Evolutionary conservation across 1,140 invertebrate species (phyloP).

Genomic region (Cydia strobilella): DNA sequence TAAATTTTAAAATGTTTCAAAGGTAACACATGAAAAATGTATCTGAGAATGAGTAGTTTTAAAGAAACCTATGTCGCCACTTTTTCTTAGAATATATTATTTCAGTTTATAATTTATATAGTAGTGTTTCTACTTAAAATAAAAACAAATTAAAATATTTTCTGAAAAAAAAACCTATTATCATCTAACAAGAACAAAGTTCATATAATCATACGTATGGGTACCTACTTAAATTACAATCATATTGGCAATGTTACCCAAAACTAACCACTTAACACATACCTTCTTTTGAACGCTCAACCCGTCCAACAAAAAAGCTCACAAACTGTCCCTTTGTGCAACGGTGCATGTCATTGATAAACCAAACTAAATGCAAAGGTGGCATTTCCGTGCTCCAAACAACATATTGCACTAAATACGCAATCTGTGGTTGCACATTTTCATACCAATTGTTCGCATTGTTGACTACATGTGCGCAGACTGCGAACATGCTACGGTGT

Average conservation of each 20-base stretch:
- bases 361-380: conserved; percentile 41
- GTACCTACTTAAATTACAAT: background rate
- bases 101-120: too few species aligned
- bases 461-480: background rate
- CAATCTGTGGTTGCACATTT: conserved; percentile 34
- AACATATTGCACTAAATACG: conserved; percentile 41
- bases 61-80: too few species aligned
- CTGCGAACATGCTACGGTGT: background rate
- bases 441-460: conserved; percentile 22
- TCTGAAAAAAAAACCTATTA: too few species aligned
- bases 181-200: background rate
- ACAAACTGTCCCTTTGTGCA: conserved; percentile 44
- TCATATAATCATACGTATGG: too few species aligned
- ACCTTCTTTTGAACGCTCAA: conserved; percentile 35
- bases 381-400: conserved; percentile 51
- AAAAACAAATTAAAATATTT: too few species aligned
- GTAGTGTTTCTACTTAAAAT: too few species aligned
- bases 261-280: background rate
- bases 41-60: too few species aligned
- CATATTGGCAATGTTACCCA: background rate
- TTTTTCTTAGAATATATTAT: too few species aligned
- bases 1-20: too few species aligned
- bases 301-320: background rate
- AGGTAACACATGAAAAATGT: too few species aligned
- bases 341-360: conserved; percentile 45